Conservation (phyloP, 2,797 vertebrate genomes). For the Rhincodon typus region DNA sequence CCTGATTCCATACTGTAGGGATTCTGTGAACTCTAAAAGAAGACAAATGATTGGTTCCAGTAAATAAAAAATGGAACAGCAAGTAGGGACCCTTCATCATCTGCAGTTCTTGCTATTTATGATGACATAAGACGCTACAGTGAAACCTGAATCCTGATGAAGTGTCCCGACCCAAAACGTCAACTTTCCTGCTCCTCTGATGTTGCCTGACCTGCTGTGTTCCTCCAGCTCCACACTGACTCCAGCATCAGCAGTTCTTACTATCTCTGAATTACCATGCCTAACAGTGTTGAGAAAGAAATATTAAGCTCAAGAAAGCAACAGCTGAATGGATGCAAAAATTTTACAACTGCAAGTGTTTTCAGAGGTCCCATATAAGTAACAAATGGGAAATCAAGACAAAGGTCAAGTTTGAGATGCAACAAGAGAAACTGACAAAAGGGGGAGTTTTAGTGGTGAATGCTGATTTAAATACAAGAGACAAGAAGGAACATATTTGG, state of each 20-base stretch:
- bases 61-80: neutral
- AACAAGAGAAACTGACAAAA: neutral
- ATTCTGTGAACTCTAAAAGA: neutral
- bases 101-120: too few species aligned
- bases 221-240: too few species aligned
- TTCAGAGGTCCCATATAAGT: neutral
- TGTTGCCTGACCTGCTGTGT: too few species aligned
- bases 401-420: neutral
- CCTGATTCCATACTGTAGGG: too few species aligned
- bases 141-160: too few species aligned
- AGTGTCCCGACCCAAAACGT: too few species aligned
- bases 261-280: neutral
- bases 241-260: too few species aligned
- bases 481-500: neutral
- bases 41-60: neutral
- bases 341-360: neutral
- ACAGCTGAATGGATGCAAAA: neutral
- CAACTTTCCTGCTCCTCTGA: too few species aligned
- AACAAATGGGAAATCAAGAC: neutral
- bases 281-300: neutral
- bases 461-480: neutral
- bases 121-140: too few species aligned
- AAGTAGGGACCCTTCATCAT: neutral
- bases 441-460: neutral
- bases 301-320: neutral